These are phyloP conservation scores for Dendropsophus ebraccatus DNA, from an alignment of 2,113 vertebrate genomes.

Conservation along the genomic window DNA sequence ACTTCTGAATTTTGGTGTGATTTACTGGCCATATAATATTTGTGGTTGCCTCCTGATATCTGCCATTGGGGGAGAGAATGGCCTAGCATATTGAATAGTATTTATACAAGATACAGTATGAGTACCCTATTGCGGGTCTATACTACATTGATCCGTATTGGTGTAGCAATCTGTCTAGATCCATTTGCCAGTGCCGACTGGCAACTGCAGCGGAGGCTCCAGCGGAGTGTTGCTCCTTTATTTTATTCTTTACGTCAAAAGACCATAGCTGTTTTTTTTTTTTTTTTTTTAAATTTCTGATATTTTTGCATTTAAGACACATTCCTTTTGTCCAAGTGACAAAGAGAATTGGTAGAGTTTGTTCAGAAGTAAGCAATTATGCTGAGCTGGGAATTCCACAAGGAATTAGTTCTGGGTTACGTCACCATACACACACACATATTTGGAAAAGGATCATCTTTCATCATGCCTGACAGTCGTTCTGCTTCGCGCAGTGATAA, in stretches of 20 bases:
- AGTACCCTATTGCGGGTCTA: too few relatives aligned
- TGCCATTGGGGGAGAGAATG: too few relatives aligned
- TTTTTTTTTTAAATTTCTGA: neutral
- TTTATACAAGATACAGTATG: too few relatives aligned
- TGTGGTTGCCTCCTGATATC: too few relatives aligned
- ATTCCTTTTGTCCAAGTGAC: slow-evolving; percentile 4
- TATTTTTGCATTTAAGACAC: neutral
- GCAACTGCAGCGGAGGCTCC: too few relatives aligned
- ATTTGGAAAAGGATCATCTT: neutral
- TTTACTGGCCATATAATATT: too few relatives aligned
- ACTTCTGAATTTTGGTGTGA: too few relatives aligned
- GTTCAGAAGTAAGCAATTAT: slow-evolving; percentile 1
- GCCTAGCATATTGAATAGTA: too few relatives aligned
- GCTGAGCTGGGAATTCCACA: slow-evolving; percentile 6
- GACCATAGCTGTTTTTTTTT: neutral
- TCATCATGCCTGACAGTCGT: neutral
- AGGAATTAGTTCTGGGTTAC: slow-evolving; percentile 1
- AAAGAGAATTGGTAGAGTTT: slow-evolving; percentile 1
- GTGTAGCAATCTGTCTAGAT: too few relatives aligned
- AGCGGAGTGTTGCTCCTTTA: too few relatives aligned
- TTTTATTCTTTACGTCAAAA: neutral
- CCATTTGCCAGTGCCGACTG: too few relatives aligned
- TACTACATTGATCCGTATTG: too few relatives aligned
- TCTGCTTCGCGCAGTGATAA: neutral
- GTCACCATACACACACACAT: neutral